Base-by-base conservation (phyloP, 2,888 invertebrate genomes). In the Poecilus cupreus region DNA sequence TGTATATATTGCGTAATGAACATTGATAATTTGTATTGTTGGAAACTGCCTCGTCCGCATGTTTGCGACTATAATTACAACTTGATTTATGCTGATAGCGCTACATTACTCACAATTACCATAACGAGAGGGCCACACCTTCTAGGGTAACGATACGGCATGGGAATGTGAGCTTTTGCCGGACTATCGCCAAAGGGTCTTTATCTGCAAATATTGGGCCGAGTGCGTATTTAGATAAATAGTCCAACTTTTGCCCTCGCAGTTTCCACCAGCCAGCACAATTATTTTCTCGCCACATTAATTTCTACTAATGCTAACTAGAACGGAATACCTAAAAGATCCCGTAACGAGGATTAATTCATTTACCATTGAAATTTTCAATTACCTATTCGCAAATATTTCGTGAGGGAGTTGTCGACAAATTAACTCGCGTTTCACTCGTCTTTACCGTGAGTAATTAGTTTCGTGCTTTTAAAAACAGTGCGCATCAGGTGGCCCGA, bases 41-140 rank as follows among this genome's bases (percentile, higher is more conserved):
- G 75, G 81, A 81, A 81, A 87, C 87, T 87, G 88, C 87, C 84
- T 83, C 84, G 87, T 84, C 86, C 86, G 88, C 87, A 87, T 88
- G 88, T 88, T 88, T 87, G 86, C 84, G 86, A 86, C 87, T 86
- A 87, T 88, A 88, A 88, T 88, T 89, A 89, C 86, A 83, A 85
- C 84, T 84, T 88, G 88, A 89, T 88, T 88, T 89, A 89, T 88
- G 86, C 85, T 85, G 85, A 86, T 85, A 85, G 85, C 85, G 87
- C 85, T 85, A 87, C 88, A 89, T 89, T 88, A 88, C 85, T 89
- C 88, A 88, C 88, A 88, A 88, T 89, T 88, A 89, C 88, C 88
- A 88, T 88, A 87, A 87, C 87, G 87, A 85, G 80, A 80, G 72
- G 54, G 85, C 87, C 87, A 86, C 88, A 87, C 87, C 88, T 87